Conservation (phyloP, 2,113 vertebrate genomes). For the Zosterops hypoxanthus region DNA sequence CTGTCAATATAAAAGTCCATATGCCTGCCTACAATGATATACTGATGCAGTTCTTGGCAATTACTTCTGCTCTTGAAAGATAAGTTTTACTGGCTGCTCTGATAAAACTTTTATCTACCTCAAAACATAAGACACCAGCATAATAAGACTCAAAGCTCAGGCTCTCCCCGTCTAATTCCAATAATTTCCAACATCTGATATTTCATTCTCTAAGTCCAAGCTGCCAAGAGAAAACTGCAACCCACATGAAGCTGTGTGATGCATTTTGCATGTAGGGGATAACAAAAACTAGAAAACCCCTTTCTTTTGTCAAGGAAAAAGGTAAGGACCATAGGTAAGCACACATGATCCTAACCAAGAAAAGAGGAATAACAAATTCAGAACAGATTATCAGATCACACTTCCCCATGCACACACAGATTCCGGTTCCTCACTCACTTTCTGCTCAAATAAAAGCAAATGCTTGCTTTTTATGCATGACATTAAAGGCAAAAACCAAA, state of each 20-base stretch:
- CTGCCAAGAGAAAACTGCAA: not conserved
- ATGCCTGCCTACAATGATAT: not conserved
- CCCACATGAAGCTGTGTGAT: not conserved
- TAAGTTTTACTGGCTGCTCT: not conserved
- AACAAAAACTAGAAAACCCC: not conserved
- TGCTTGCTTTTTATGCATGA: not conserved
- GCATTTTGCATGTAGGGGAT: not conserved
- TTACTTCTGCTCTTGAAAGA: not conserved
- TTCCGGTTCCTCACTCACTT: accelerated
- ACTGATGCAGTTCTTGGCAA: not conserved
- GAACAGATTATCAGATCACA: not conserved
- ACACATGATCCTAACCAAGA: not conserved
- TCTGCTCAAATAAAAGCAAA: not conserved
- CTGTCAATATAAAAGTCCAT: not conserved
- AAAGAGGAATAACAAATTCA: not conserved
- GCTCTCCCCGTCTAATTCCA: not conserved
- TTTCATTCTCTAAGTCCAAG: not conserved
- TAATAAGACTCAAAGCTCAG: not conserved
- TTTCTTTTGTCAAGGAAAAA: not conserved
- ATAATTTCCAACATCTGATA: not conserved
- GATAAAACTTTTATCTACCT: not conserved
- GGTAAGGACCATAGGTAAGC: not conserved
- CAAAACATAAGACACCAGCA: not conserved
- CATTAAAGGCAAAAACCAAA: not conserved
- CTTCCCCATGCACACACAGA: too few relatives aligned